Evolutionary conservation across 2,888 invertebrate genomes (phyloP), one percentile per base, ranked within the genome.

Genomic region (Fragum fragum): DNA sequence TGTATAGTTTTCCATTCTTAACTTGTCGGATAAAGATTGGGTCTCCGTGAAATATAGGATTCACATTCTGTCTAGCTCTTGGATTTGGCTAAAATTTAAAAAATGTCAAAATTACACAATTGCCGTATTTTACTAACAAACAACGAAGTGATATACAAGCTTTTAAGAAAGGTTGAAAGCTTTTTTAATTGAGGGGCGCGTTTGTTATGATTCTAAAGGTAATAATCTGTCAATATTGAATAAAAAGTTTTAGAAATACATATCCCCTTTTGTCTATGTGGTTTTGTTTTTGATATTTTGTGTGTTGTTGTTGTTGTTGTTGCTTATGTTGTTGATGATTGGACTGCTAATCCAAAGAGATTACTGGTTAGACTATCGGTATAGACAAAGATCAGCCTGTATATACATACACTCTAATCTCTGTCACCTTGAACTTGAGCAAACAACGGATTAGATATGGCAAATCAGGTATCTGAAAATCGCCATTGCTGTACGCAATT

Each of bases 1-100:
- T 80, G 68, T 82, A 90, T 6, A 87, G 74, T 53, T 88, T 88
- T 21, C 89, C 91, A 68, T 89, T 89, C 6, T 66, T 70, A 11
- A 88, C 85, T n/a, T 88, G 74, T 52, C 80, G 77, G 6, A 89
- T 69, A 5, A 88, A 82, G 1, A 39, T 32, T 1, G 90, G 89
- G 1, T 83, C 53, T 9, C 78, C 79, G 6, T 85, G 85, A 61
- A 86, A 88, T 21, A 90, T 81, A 1, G 89, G 86, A 55, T 84
- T 88, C 29, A 86, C 23, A 71, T 90, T 90, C n/a, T 80, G 89
- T 21, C 73, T 47, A 23, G 89, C 90, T 16, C 77, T 75, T 23
- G 85, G 87, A 63, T 82, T 78, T 0, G 89, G 89, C 89, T 89
- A 28, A 29, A 73, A 76, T 57, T 3, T n/a, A 23, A 26, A 14